Evolutionary conservation across 1,140 invertebrate genomes (phyloP).

Genomic region (Euborellia annulipes): DNA sequence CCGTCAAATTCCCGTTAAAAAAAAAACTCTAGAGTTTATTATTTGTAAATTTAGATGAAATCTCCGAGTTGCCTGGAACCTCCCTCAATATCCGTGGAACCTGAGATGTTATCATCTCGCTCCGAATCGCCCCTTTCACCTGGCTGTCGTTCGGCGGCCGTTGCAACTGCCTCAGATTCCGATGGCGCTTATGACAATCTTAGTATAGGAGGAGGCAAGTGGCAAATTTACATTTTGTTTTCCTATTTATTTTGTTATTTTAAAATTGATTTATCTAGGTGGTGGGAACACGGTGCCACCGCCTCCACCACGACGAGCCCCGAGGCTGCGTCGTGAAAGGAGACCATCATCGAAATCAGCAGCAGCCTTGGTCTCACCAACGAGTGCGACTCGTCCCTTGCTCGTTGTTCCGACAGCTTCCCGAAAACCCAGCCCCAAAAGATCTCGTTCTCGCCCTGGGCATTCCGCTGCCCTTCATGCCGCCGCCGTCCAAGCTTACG

Average conservation of each 20-base stretch:
- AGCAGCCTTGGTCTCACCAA: slow-evolving; percentile 24
- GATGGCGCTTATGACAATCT: neutral
- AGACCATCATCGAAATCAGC: slow-evolving; percentile 24
- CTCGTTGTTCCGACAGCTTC: slow-evolving; percentile 21
- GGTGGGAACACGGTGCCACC: slow-evolving; percentile 17
- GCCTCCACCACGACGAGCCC: slow-evolving; percentile 32
- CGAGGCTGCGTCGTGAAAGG: slow-evolving; percentile 31
- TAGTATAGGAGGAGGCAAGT: neutral
- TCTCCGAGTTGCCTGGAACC: slow-evolving; percentile 15
- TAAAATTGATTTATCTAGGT: slow-evolving; percentile 20
- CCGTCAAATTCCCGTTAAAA: too few species aligned
- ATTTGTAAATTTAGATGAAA: slow-evolving; percentile 18
- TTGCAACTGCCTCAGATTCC: neutral
- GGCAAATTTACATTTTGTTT: too few species aligned
- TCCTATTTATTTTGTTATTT: neutral
- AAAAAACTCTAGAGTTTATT: slow-evolving; percentile 16
- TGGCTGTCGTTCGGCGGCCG: neutral
- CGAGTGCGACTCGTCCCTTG: slow-evolving; percentile 28
- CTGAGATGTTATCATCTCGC: slow-evolving; percentile 13
- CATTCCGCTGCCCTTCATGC: slow-evolving; percentile 16
- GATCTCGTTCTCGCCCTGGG: slow-evolving; percentile 23
- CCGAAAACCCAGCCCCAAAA: slow-evolving; percentile 31
- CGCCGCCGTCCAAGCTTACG: slow-evolving; percentile 21
- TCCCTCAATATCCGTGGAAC: slow-evolving; percentile 9
- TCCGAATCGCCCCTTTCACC: neutral